These are phyloP conservation scores for Esox lucius DNA, from an alignment of 2,797 vertebrate genomes.

Conservation along the genomic window DNA sequence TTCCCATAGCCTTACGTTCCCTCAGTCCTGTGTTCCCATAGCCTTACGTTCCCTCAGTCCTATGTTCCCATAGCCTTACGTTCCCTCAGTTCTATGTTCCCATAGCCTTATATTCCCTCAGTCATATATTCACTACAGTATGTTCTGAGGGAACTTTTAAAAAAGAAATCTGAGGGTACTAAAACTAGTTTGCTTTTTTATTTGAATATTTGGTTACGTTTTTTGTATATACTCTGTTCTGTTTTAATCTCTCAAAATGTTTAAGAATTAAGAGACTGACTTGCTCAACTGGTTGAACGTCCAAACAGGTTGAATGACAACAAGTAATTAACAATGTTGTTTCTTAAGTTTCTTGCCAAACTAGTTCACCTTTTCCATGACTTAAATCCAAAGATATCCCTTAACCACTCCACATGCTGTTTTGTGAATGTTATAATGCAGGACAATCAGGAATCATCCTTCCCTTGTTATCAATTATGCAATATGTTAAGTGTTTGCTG, in stretches of 20 bases:
- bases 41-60: too few species aligned
- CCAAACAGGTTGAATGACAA: neutral
- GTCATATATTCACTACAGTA: too few species aligned
- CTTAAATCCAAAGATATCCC: neutral
- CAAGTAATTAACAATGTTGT: neutral
- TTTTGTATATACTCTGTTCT: neutral
- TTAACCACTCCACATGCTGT: neutral
- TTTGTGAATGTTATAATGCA: conserved; percentile 1
- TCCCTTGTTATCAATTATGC: neutral
- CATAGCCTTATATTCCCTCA: too few species aligned
- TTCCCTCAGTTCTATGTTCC: too few species aligned
- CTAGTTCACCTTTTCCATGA: neutral
- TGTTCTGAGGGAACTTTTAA: too few species aligned
- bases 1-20: too few species aligned
- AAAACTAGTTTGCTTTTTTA: neutral
- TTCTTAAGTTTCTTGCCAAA: neutral
- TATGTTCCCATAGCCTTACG: too few species aligned
- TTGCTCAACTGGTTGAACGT: neutral
- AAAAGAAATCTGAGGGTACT: neutral
- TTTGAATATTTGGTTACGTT: too few species aligned
- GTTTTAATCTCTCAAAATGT: neutral
- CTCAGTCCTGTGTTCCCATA: too few species aligned
- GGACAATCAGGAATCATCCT: neutral
- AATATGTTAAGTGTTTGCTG: neutral
- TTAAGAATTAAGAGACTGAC: neutral